phyloP scores from a whole-genome alignment of 2,888 invertebrate species.

The Limnephilus rhombicus region DNA sequence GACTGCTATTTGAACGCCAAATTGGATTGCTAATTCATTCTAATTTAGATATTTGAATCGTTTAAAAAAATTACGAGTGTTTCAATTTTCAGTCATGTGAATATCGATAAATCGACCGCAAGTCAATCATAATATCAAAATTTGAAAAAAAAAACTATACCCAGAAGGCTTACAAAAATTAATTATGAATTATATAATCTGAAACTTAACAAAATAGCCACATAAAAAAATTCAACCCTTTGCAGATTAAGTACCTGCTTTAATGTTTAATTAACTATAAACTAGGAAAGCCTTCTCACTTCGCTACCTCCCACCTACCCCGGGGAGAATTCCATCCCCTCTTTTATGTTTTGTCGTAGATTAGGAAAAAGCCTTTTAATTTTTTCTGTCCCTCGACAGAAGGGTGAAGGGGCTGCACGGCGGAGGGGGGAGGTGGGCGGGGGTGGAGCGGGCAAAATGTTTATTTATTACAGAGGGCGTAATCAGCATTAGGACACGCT shows the following conservation, averaged over 20 bases:
- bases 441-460: conserved; percentile 56
- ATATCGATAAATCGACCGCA: background rate
- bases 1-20: too few relatives aligned
- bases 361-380: conserved; percentile 60
- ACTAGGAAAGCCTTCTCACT: conserved; percentile 27
- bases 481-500: conserved; percentile 60
- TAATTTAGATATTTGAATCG: too few relatives aligned
- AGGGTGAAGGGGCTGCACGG: background rate
- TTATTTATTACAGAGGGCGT: conserved; percentile 62
- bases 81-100: too few relatives aligned
- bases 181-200: background rate
- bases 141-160: background rate
- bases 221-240: background rate
- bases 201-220: background rate
- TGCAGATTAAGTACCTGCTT: background rate
- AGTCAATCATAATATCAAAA: background rate
- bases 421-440: background rate
- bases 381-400: conserved; percentile 51
- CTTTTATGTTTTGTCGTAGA: conserved; percentile 39
- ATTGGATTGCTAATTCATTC: too few relatives aligned
- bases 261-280: conserved; percentile 38
- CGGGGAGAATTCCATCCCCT: conserved; percentile 11
- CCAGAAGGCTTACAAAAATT: background rate
- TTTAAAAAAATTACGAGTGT: too few relatives aligned
- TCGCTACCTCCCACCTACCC: conserved; percentile 5